Conservation (phyloP, 1,140 invertebrate genomes). For the Harpegnathos saltator region DNA sequence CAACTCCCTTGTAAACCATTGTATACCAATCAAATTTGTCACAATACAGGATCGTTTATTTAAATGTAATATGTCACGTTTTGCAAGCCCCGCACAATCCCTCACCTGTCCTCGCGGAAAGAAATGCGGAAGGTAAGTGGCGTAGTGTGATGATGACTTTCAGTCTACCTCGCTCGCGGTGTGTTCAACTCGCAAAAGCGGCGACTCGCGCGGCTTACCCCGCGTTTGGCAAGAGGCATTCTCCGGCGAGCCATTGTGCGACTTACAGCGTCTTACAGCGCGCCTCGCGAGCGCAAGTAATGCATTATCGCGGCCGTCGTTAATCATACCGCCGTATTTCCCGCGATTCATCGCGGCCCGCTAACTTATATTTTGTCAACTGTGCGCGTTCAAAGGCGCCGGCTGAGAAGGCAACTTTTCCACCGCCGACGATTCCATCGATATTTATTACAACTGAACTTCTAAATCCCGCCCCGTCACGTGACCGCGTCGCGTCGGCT, state of each 20-base stretch:
- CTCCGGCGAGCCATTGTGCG: slow-evolving; percentile 8
- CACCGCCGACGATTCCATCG: not conserved
- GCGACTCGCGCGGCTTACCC: slow-evolving; percentile 15
- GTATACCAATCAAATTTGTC: slow-evolving; percentile 83
- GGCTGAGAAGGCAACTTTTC: slow-evolving; percentile 22
- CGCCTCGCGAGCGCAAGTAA: slow-evolving; percentile 25
- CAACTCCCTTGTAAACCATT: slow-evolving; percentile 77
- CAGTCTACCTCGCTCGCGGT: not conserved
- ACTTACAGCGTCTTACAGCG: not conserved
- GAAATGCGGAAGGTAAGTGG: slow-evolving; percentile 50
- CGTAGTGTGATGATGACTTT: too few relatives aligned
- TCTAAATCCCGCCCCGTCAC: not conserved
- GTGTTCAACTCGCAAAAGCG: not conserved
- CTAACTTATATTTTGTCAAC: slow-evolving; percentile 38
- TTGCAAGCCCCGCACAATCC: slow-evolving; percentile 5
- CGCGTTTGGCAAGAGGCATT: slow-evolving; percentile 21
- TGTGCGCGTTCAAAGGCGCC: not conserved
- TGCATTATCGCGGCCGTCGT: slow-evolving; percentile 37
- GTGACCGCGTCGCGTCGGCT: not conserved
- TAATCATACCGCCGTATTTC: slow-evolving; percentile 38
- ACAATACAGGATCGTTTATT: slow-evolving; percentile 84
- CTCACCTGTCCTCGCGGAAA: not conserved
- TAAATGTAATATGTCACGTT: slow-evolving; percentile 73
- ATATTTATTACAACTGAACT: not conserved
- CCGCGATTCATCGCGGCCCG: slow-evolving; percentile 29